A percentile compares a stretch with the other conserved stretches of the same genome.
phyloP scores from a whole-genome alignment of 1,140 invertebrate species.

The Drosophila melanogaster region DNA sequence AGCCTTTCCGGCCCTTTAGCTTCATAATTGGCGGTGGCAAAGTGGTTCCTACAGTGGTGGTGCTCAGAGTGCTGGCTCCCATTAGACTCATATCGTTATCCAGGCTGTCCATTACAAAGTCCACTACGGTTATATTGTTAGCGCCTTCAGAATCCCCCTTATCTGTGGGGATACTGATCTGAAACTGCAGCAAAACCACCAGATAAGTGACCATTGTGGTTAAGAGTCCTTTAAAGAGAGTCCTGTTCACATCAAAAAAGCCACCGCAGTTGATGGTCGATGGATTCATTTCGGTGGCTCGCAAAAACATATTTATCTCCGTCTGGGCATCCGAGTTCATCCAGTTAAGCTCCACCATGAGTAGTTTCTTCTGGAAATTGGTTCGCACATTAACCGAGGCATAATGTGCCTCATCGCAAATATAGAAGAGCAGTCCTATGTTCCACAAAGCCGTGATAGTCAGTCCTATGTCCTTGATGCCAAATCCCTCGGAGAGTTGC shows the following conservation, averaged over 20 bases:
- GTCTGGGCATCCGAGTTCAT: constrained; percentile 88
- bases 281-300: constrained; percentile 89
- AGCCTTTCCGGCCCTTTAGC: constrained; percentile 56
- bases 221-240: constrained; percentile 88
- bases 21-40: constrained; percentile 22
- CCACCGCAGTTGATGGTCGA: constrained; percentile 88
- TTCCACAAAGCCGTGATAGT: constrained; percentile 87
- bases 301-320: constrained; percentile 89
- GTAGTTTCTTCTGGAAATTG: constrained; percentile 89
- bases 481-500: constrained; percentile 88
- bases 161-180: constrained; percentile 88
- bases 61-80: constrained; percentile 23
- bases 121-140: constrained; percentile 58
- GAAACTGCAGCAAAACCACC: constrained; percentile 89
- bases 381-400: constrained; percentile 88
- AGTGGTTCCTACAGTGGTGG: constrained; percentile 24
- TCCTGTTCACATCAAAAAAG: constrained; percentile 89
- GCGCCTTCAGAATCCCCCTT: constrained; percentile 46
- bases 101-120: constrained; percentile 65
- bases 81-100: constrained; percentile 66
- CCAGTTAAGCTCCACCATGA: constrained; percentile 89
- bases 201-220: constrained; percentile 90
- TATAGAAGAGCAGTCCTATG: constrained; percentile 87
- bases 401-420: constrained; percentile 89
- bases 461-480: constrained; percentile 88